These are phyloP conservation scores for Meteorus cinctellus DNA, from an alignment of 2,888 invertebrate genomes.

Conservation along the genomic window DNA sequence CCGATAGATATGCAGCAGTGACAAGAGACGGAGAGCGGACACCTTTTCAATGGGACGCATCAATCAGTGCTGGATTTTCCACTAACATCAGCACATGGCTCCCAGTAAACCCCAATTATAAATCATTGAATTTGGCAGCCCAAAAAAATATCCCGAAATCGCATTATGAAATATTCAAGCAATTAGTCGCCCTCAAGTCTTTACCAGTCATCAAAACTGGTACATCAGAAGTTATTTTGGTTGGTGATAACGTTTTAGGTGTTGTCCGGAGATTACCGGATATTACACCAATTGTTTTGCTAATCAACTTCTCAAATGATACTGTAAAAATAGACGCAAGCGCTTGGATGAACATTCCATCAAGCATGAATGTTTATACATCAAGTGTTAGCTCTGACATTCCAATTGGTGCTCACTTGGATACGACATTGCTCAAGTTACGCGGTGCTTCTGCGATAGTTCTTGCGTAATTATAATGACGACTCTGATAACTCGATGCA, in stretches of 20 bases:
- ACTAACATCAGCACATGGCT: conserved; percentile 78
- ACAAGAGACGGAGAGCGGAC: conserved; percentile 73
- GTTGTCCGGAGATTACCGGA: conserved; percentile 50
- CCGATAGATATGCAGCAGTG: conserved; percentile 75
- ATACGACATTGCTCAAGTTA: conserved; percentile 48
- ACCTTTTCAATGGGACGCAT: conserved; percentile 80
- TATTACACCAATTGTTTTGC: conserved; percentile 45
- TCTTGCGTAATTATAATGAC: conserved; percentile 53
- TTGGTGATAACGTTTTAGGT: conserved; percentile 52
- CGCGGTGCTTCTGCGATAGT: conserved; percentile 53
- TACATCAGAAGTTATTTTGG: conserved; percentile 61
- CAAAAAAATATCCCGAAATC: conserved; percentile 75
- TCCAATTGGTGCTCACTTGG: conserved; percentile 36
- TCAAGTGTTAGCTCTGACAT: conserved; percentile 55
- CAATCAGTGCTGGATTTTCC: conserved; percentile 79
- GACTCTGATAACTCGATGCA: background rate
- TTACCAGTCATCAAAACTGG: conserved; percentile 73
- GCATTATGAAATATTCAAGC: conserved; percentile 70
- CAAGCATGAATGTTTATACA: conserved; percentile 51
- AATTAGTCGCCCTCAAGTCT: conserved; percentile 74
- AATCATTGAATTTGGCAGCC: conserved; percentile 76
- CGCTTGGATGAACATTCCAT: conserved; percentile 54
- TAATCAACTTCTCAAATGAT: conserved; percentile 53
- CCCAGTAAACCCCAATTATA: conserved; percentile 79
- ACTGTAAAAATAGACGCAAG: conserved; percentile 50